Percentiles rank a stretch among this genome's conserved stretches.
Conservation (phyloP, 2,113 vertebrate genomes). For the Naja naja region DNA sequence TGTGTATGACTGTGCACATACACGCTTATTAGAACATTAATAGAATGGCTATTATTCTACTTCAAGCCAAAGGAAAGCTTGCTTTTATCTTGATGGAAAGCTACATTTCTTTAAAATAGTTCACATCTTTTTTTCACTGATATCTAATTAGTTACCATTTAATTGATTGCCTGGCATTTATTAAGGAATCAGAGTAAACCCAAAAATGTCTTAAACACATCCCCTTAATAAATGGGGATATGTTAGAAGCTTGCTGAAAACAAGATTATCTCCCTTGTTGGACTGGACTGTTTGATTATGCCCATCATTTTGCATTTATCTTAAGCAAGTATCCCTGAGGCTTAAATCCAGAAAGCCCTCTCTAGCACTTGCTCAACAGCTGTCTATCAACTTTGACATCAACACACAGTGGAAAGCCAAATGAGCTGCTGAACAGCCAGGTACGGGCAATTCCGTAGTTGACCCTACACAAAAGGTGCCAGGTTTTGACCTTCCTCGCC, state of each 20-base stretch:
- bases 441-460: too few species aligned
- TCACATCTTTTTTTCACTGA: background rate
- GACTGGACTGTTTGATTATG: background rate
- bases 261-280: background rate
- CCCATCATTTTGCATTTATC: background rate
- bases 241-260: slow-evolving; percentile 10
- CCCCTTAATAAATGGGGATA: slow-evolving; percentile 9
- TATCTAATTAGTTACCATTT: accelerated
- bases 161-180: background rate
- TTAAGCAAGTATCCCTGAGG: background rate
- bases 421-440: too few species aligned
- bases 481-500: too few species aligned
- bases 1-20: background rate
- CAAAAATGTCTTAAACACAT: too few species aligned
- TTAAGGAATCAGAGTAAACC: slow-evolving; percentile 4
- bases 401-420: too few species aligned
- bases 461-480: too few species aligned
- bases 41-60: background rate
- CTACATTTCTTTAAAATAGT: background rate
- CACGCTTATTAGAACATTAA: background rate
- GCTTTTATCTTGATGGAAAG: background rate
- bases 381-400: too few species aligned
- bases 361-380: too few species aligned
- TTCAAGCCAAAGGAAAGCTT: background rate
- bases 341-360: too few species aligned